These are phyloP conservation scores for Vireo altiloquus DNA, from an alignment of 2,113 vertebrate species.

Conservation along the genomic window DNA sequence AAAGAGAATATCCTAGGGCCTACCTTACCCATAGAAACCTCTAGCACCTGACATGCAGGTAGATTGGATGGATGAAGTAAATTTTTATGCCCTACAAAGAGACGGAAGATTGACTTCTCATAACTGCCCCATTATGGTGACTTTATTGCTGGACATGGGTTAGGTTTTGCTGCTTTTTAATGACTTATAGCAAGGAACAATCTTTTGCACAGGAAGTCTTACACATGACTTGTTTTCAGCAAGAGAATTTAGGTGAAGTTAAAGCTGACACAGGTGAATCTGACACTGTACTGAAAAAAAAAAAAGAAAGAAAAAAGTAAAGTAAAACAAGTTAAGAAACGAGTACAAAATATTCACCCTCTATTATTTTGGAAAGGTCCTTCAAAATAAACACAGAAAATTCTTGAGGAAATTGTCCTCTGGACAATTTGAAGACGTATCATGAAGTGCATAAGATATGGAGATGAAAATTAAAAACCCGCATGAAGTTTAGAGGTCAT, in stretches of 20 bases:
- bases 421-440: not conserved
- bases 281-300: not conserved
- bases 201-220: not conserved
- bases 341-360: not conserved
- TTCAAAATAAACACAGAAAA: not conserved
- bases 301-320: not conserved
- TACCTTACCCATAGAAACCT: not conserved
- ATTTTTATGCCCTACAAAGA: not conserved
- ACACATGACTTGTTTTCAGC: not conserved
- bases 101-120: not conserved
- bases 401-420: not conserved
- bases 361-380: not conserved
- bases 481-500: not conserved
- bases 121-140: rapidly evolving
- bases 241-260: not conserved
- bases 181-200: not conserved
- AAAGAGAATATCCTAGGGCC: not conserved
- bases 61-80: not conserved
- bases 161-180: not conserved
- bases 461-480: not conserved
- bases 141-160: not conserved
- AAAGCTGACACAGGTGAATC: not conserved
- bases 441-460: not conserved
- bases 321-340: not conserved
- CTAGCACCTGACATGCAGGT: not conserved